Evolutionary conservation across 2,797 vertebrate species (phyloP).

Genomic region (Echeneis naucrates): DNA sequence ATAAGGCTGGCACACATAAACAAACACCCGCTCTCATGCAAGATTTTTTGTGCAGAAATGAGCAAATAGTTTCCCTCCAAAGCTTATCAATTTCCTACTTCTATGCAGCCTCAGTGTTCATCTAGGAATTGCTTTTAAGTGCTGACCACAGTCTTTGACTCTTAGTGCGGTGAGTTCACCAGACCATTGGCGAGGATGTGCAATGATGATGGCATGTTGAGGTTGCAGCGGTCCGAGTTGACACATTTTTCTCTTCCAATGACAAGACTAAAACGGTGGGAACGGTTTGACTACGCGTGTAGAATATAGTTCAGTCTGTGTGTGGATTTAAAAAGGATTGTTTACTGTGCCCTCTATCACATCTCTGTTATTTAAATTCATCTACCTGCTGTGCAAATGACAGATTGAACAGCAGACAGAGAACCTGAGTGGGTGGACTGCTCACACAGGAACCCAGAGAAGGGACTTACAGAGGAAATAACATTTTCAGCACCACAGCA

Average conservation of each 20-base stretch:
- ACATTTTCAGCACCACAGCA: no score
- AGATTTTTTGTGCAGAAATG: background rate
- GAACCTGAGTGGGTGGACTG: background rate
- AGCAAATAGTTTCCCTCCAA: background rate
- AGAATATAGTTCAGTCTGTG: conserved; percentile 33
- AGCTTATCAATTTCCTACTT: conserved; percentile 8
- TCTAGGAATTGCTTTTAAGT: conserved; percentile 4
- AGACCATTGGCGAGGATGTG: conserved; percentile 39
- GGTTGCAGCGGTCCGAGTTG: conserved; percentile 30
- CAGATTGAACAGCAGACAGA: background rate
- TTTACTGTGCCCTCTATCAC: conserved; percentile 8
- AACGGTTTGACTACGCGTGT: conserved; percentile 1
- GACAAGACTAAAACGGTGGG: conserved; percentile 28
- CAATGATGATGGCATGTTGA: conserved; percentile 49
- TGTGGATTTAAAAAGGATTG: conserved; percentile 30
- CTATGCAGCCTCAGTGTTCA: conserved; percentile 22
- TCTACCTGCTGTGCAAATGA: background rate
- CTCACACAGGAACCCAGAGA: background rate
- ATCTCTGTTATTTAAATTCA: no score
- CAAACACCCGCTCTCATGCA: conserved; percentile 10
- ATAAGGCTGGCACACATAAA: conserved; percentile 15
- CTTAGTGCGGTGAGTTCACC: conserved; percentile 7
- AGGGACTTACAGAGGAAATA: conserved; percentile 52
- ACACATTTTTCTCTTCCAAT: conserved; percentile 55
- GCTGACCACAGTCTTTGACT: conserved; percentile 18